Percentiles rank a stretch among this genome's conserved stretches.
Conservation (phyloP, 2,888 invertebrate species). For the Campoplex capitator region DNA sequence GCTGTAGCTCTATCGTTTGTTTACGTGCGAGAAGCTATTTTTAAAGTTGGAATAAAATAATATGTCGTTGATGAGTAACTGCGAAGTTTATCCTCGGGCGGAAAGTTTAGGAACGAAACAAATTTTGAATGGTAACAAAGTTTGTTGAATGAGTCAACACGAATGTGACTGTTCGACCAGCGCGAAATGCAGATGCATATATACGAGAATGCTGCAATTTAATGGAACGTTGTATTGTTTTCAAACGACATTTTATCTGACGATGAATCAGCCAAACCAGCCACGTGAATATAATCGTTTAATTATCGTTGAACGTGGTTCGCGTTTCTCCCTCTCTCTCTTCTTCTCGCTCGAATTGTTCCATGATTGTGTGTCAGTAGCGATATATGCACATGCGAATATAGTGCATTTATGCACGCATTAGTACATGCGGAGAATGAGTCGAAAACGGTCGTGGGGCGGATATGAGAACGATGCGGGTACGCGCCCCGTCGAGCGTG, state of each 20-base stretch:
- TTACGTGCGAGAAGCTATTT: too few relatives aligned
- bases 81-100: background rate
- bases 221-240: slow-evolving; percentile 37
- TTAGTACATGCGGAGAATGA: slow-evolving; percentile 34
- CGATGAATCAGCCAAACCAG: slow-evolving; percentile 46
- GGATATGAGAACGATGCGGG: slow-evolving; percentile 48
- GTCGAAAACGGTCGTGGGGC: slow-evolving; percentile 44
- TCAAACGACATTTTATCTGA: slow-evolving; percentile 31
- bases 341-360: slow-evolving; percentile 24
- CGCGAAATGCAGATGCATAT: background rate
- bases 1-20: background rate
- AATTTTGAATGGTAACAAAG: background rate
- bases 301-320: slow-evolving; percentile 58
- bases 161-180: background rate
- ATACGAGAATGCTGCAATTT: slow-evolving; percentile 17
- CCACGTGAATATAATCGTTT: slow-evolving; percentile 63
- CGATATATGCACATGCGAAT: slow-evolving; percentile 17
- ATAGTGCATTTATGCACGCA: slow-evolving; percentile 21
- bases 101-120: background rate
- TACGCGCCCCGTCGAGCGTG: slow-evolving; percentile 69
- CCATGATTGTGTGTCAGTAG: slow-evolving; percentile 15
- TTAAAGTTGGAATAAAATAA: background rate
- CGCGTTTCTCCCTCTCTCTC: slow-evolving; percentile 20
- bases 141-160: background rate
- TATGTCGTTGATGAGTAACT: background rate